Evolutionary conservation across 2,113 vertebrate species (phyloP).

Genomic region (Lophura nycthemera): DNA sequence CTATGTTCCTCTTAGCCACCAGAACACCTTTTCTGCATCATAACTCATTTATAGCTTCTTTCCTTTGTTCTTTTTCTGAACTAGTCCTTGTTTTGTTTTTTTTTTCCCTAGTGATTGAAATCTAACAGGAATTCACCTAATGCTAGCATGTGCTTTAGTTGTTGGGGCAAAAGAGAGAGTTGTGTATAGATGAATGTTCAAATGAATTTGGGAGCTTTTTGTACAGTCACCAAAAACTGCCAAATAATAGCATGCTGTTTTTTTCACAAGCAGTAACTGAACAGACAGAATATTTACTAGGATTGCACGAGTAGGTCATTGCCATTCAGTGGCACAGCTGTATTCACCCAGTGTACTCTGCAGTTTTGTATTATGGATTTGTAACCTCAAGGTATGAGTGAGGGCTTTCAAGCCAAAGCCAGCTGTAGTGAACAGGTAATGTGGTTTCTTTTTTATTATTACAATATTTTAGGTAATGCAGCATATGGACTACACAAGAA

Average conservation of each 20-base stretch:
- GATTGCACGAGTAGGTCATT: background rate
- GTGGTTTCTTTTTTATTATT: background rate
- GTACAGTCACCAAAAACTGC: background rate
- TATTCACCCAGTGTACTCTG: background rate
- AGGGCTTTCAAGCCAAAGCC: background rate
- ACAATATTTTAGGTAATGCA: background rate
- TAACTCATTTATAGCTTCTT: background rate
- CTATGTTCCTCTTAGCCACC: background rate
- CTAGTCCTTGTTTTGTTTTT: background rate
- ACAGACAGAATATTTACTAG: background rate
- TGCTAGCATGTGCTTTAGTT: background rate
- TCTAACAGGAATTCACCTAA: background rate
- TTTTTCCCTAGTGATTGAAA: background rate
- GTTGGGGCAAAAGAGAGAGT: background rate
- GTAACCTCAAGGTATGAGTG: background rate
- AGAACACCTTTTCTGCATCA: background rate
- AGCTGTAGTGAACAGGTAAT: background rate
- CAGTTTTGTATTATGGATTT: background rate
- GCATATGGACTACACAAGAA: background rate
- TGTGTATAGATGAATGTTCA: background rate
- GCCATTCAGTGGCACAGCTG: background rate
- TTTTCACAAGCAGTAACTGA: background rate
- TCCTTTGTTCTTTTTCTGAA: background rate
- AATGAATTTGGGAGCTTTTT: background rate
- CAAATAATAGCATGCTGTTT: background rate